Base-by-base conservation (phyloP, 2,113 vertebrate genomes). In the Phaetusa simplex region DNA sequence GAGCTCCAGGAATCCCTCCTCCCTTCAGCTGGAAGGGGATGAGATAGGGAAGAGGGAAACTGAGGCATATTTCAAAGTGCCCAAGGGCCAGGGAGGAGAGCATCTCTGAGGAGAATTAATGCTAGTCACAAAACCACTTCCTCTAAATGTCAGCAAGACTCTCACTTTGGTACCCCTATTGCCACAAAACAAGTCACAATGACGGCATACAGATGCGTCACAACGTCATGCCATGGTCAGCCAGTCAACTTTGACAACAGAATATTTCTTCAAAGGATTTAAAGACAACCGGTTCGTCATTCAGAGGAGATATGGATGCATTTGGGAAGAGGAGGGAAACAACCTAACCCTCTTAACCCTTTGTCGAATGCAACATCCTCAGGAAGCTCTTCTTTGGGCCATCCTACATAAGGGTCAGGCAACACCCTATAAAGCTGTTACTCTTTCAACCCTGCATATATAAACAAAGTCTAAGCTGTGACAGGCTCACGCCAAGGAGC, bases 301-400 rank as follows among this genome's bases (percentile, higher is more conserved):
- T 15, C 56, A 72, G 30, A 85, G 8, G 20, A 40, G 7, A n/a
- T 11, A 27, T 0, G 5, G 40, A 40, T 0, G 0, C 10, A 18
- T 27, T 36, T 43, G 1, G 3, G 73, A 76, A 89, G 14, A 79
- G 23, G 24, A 71, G 6, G 38, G 42, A 85, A 86, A 52, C 30
- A 67, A 78, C 34, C 21, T 29, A 72, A 73, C 55, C 34, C 21
- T 73, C 89, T 71, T 69, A 82, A 85, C 21, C 22, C 65, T 82
- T 29, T 45, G 58, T 27, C 8, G 11, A 81, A 80, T 4, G 32
- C 55, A 82, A n/a, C 27, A 85, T 42, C 50, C 27, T 20, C 78
- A 49, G 73, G 88, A 95, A 91, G 86, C 42, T 70, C 29, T 19
- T 69, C 56, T 58, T 49, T 18, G 42, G 62, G 58, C 27, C 65